Evolutionary conservation across 92 coral and sea anemone species (phyloP).

Genomic region (Palythoa grandiflora): DNA sequence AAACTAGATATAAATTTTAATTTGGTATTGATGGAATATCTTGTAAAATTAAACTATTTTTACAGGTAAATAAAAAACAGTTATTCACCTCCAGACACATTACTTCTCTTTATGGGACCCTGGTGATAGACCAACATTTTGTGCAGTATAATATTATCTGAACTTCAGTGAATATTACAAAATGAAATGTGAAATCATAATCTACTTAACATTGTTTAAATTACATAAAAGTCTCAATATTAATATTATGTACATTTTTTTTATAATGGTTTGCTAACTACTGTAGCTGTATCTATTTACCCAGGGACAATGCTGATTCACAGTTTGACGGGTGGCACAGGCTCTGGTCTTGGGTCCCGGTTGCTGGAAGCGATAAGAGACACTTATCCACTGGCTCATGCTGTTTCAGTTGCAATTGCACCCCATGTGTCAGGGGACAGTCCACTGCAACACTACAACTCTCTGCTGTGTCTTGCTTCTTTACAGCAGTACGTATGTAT

Average conservation of each 20-base stretch:
- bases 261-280: background rate
- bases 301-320: conserved; percentile 82
- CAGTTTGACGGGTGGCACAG: conserved; percentile 91
- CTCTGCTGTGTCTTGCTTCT: conserved; percentile 79
- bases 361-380: conserved; percentile 79
- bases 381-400: conserved; percentile 82
- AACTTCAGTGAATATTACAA: too few species aligned
- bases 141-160: too few species aligned
- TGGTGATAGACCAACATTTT: too few species aligned
- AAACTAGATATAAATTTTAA: too few species aligned
- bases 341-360: conserved; percentile 89
- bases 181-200: too few species aligned
- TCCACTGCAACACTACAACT: conserved; percentile 90
- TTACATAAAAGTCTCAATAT: background rate
- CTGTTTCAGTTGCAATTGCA: conserved; percentile 79
- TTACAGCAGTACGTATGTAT: conserved; percentile 68
- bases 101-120: too few species aligned
- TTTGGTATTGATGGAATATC: too few species aligned
- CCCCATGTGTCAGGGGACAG: conserved; percentile 94
- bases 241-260: background rate
- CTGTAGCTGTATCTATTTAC: background rate
- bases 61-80: too few species aligned
- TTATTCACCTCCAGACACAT: too few species aligned
- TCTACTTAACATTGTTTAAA: too few species aligned
- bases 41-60: too few species aligned